phyloP scores from a whole-genome alignment of 2,888 invertebrate species.

The Elgonia sp. region DNA sequence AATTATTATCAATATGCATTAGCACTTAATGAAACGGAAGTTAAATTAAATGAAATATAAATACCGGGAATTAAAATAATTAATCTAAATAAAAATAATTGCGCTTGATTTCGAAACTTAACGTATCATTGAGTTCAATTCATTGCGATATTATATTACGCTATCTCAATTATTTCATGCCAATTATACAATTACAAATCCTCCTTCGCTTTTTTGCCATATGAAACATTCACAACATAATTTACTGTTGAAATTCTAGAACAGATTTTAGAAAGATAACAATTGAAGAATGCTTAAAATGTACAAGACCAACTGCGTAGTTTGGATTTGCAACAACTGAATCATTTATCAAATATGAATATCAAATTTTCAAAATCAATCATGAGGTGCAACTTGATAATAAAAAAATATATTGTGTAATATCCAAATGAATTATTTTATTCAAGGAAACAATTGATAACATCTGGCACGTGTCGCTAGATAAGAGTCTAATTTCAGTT shows the following conservation, averaged over 20 bases:
- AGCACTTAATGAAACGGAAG: slow-evolving; percentile 23
- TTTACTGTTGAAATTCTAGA: too few relatives aligned
- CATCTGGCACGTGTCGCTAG: slow-evolving; percentile 36
- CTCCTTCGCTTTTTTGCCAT: too few relatives aligned
- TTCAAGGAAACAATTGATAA: slow-evolving; percentile 17
- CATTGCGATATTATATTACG: not conserved
- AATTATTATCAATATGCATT: slow-evolving; percentile 32
- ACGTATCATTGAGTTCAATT: not conserved
- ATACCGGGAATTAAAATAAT: slow-evolving; percentile 36
- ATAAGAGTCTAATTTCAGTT: slow-evolving; percentile 21
- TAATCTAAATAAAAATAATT: slow-evolving; percentile 42
- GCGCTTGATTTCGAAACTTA: slow-evolving; percentile 10
- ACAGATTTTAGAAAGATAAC: too few relatives aligned
- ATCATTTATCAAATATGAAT: too few relatives aligned
- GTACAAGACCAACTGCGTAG: too few relatives aligned
- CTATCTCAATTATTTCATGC: not conserved
- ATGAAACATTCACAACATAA: too few relatives aligned
- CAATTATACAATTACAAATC: not conserved
- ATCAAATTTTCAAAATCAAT: not conserved
- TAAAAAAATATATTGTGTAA: not conserved
- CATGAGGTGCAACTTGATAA: not conserved
- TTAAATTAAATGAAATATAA: slow-evolving; percentile 33
- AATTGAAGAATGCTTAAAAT: too few relatives aligned
- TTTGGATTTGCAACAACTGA: too few relatives aligned
- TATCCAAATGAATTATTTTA: not conserved